Evolutionary conservation across 2,113 vertebrate genomes (phyloP).

Genomic region (Peromyscus californicus): DNA sequence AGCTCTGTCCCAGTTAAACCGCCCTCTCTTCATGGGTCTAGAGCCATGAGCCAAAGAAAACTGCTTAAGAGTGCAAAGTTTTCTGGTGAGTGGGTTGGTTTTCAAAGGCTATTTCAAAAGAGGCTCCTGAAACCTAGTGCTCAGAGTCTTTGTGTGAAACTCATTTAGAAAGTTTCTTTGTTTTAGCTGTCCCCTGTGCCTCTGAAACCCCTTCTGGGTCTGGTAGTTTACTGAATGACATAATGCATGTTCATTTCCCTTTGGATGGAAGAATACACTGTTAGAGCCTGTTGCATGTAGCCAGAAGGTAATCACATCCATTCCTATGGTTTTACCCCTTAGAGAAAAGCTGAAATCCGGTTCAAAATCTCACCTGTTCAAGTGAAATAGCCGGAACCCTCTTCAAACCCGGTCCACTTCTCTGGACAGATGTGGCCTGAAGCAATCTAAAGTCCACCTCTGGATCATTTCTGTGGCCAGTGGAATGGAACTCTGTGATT

Average conservation of each 20-base stretch:
- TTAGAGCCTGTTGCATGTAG: background rate
- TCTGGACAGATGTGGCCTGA: background rate
- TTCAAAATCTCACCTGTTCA: background rate
- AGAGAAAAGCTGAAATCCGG: background rate
- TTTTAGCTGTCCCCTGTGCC: slow-evolving; percentile 36
- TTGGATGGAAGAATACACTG: background rate
- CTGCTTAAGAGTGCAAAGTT: slow-evolving; percentile 16
- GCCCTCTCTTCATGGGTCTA: background rate
- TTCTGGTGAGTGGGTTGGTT: slow-evolving; percentile 46
- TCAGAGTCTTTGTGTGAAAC: slow-evolving; percentile 22
- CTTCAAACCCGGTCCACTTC: background rate
- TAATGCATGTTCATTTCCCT: background rate
- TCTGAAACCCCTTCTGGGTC: background rate
- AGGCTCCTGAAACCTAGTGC: background rate
- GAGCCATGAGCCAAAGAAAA: slow-evolving; percentile 49
- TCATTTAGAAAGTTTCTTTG: slow-evolving; percentile 30
- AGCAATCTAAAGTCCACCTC: background rate
- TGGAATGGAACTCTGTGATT: background rate
- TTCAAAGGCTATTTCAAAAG: slow-evolving; percentile 52
- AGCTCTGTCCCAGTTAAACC: background rate
- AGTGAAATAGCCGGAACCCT: background rate
- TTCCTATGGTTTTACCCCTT: background rate
- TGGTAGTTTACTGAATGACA: slow-evolving; percentile 35
- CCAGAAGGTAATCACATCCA: background rate
- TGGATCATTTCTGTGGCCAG: background rate